Evolutionary conservation across 2,113 vertebrate genomes (phyloP).

Genomic region (Scatophagus argus): DNA sequence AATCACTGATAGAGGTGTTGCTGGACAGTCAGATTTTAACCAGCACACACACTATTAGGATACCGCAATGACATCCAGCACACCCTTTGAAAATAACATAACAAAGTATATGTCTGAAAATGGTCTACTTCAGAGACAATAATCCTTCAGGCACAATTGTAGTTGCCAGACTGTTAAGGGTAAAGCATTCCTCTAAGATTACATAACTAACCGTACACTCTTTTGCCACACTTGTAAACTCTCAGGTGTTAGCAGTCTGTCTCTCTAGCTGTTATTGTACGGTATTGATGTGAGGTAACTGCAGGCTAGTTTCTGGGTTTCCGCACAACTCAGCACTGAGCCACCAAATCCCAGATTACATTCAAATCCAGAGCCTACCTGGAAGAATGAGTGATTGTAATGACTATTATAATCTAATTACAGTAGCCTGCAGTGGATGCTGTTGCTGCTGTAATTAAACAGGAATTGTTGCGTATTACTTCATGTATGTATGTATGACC

Average conservation of each 20-base stretch:
- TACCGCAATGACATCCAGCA: neutral
- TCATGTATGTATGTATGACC: too few species aligned
- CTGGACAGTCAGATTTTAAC: neutral
- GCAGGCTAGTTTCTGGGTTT: constrained; percentile 73
- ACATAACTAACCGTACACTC: constrained; percentile 37
- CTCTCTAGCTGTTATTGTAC: neutral
- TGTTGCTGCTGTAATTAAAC: constrained; percentile 8
- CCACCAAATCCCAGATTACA: constrained; percentile 82
- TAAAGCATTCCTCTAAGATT: constrained; percentile 30
- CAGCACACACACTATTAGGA: too few species aligned
- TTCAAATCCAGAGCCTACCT: constrained; percentile 73
- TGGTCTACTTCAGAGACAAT: neutral
- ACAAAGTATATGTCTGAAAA: neutral
- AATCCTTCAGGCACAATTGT: constrained; percentile 20
- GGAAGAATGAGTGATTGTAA: constrained; percentile 66
- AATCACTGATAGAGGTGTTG: neutral
- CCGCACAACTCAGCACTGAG: constrained; percentile 81
- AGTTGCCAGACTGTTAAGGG: constrained; percentile 37
- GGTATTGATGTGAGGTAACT: constrained; percentile 29
- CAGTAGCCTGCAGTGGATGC: constrained; percentile 17
- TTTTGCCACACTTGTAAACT: neutral
- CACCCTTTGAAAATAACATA: constrained; percentile 23
- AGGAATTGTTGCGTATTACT: neutral
- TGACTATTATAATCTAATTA: constrained; percentile 77
- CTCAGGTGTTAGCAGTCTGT: neutral